Conservation (phyloP, 2,113 vertebrate species). For the Larimichthys polyactis region DNA sequence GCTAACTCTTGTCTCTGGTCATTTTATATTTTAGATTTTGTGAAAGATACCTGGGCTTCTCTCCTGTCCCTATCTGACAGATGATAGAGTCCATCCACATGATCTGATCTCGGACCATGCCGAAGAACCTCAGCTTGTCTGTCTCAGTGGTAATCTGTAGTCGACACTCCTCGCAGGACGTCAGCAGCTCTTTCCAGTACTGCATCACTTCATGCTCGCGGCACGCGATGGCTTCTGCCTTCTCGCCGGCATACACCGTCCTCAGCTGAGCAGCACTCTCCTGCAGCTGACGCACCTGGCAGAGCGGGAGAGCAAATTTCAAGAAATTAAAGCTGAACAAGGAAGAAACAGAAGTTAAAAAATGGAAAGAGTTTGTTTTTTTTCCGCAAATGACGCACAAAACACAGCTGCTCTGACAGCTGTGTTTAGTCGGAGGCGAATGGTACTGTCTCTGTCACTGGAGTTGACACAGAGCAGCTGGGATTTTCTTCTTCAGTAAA, state of each 20-base stretch:
- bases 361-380: neutral
- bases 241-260: constrained; percentile 95
- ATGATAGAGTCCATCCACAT: constrained; percentile 95
- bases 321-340: constrained; percentile 3
- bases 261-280: constrained; percentile 93
- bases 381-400: constrained; percentile 47
- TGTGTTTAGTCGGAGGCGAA: constrained; percentile 34
- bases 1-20: neutral
- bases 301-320: neutral
- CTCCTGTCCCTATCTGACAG: constrained; percentile 91
- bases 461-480: constrained; percentile 45
- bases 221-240: constrained; percentile 91
- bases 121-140: constrained; percentile 92
- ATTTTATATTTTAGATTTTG: neutral
- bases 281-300: constrained; percentile 92
- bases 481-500: constrained; percentile 33
- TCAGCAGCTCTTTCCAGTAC: constrained; percentile 93
- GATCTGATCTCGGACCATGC: constrained; percentile 89
- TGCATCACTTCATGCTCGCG: constrained; percentile 92
- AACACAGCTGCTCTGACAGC: constrained; percentile 54
- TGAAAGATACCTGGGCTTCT: constrained; percentile 91
- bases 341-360: neutral
- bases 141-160: constrained; percentile 92
- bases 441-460: constrained; percentile 4
- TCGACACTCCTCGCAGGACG: constrained; percentile 91